Percentiles rank a stretch among this genome's conserved stretches.
Evolutionary conservation across 2,888 invertebrate species (phyloP).

Genomic region (Parnassius mnemosyne): DNA sequence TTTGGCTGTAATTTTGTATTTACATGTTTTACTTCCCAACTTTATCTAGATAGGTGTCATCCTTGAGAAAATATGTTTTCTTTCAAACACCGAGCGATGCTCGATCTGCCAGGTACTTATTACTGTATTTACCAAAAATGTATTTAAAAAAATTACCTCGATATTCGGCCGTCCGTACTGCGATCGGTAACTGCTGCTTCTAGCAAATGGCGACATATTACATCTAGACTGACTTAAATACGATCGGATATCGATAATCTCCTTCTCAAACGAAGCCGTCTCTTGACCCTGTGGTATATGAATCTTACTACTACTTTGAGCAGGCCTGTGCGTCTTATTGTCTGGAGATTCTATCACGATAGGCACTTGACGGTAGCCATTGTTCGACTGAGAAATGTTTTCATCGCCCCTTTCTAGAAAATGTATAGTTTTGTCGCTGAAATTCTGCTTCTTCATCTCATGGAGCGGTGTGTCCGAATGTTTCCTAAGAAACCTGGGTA

Average conservation of each 20-base stretch:
- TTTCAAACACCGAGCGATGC: neutral
- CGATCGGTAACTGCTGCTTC: constrained; percentile 86
- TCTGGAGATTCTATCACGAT: constrained; percentile 81
- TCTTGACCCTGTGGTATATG: constrained; percentile 73
- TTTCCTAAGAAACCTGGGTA: constrained; percentile 84
- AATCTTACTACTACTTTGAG: constrained; percentile 62
- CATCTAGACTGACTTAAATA: constrained; percentile 87
- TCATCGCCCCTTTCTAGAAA: constrained; percentile 60
- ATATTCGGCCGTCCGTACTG: constrained; percentile 83
- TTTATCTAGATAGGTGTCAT: too few relatives aligned
- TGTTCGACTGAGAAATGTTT: constrained; percentile 50
- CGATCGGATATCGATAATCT: constrained; percentile 86
- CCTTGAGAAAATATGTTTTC: neutral
- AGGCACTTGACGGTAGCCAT: constrained; percentile 84
- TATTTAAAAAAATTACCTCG: constrained; percentile 53
- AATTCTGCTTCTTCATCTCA: constrained; percentile 67
- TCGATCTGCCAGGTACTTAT: neutral
- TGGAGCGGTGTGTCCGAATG: constrained; percentile 77
- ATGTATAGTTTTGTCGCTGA: constrained; percentile 62
- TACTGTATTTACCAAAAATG: neutral
- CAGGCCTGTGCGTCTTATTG: constrained; percentile 48
- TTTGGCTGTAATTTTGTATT: too few relatives aligned
- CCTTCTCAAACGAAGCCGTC: constrained; percentile 78
- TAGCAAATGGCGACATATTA: constrained; percentile 85
- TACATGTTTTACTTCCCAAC: too few relatives aligned